These are phyloP conservation scores for Acropora tenuis DNA, from an alignment of 64 coral and sea anemone species.

Conservation along the genomic window DNA sequence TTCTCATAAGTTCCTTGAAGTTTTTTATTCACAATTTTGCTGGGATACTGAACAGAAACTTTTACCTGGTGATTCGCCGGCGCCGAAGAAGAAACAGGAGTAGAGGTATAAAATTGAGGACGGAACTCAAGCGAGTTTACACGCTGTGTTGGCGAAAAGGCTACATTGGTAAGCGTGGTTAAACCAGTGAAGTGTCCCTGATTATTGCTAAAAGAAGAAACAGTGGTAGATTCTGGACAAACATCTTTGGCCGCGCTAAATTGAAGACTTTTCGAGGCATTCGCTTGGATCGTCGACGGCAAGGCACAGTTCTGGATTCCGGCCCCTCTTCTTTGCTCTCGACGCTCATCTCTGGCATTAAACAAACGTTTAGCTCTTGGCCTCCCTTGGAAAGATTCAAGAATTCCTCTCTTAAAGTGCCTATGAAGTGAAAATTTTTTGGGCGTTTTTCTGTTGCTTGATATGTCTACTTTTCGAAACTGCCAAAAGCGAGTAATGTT, in stretches of 20 bases:
- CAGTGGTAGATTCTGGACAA: background rate
- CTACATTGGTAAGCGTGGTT: background rate
- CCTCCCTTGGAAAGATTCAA: no score
- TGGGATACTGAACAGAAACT: conserved; percentile 66
- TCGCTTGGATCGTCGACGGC: background rate
- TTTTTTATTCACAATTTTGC: conserved; percentile 66
- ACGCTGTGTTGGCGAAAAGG: background rate
- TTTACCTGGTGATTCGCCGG: conserved; percentile 21
- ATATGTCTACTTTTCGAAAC: background rate
- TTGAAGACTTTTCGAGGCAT: background rate
- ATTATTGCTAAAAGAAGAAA: background rate
- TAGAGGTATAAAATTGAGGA: background rate
- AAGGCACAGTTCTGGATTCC: no score
- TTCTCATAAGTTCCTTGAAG: conserved; percentile 24
- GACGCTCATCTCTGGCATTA: background rate
- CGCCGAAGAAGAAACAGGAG: background rate
- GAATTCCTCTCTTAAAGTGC: no score
- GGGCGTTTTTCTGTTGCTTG: background rate
- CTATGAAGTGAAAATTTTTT: no score
- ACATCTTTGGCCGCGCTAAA: background rate
- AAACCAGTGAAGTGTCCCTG: background rate
- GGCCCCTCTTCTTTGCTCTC: background rate
- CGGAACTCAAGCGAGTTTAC: background rate
- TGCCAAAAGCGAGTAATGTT: background rate
- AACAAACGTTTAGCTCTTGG: background rate